Evolutionary conservation across 2,888 invertebrate genomes (phyloP).

Genomic region (Watsonalla cultraria): DNA sequence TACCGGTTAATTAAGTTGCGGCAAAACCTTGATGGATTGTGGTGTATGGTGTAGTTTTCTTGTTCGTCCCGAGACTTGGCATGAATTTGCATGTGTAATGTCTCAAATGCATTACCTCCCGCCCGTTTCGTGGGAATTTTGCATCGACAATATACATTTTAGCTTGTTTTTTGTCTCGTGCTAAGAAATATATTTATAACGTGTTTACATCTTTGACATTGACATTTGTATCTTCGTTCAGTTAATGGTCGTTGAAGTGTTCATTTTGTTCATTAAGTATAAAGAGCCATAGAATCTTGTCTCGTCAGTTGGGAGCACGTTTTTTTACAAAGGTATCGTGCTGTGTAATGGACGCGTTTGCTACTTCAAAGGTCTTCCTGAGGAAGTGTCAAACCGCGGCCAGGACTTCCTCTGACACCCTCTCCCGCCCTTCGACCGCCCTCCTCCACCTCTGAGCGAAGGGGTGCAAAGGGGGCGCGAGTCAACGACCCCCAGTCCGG

Average conservation of each 20-base stretch:
- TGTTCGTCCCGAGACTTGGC: constrained; percentile 47
- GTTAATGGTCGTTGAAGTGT: not conserved
- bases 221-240: constrained; percentile 6
- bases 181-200: constrained; percentile 39
- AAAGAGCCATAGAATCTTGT: not conserved
- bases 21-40: constrained; percentile 67
- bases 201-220: constrained; percentile 24
- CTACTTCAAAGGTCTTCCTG: constrained; percentile 73
- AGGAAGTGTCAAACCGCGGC: constrained; percentile 76
- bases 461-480: constrained; percentile 46
- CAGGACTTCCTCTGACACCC: constrained; percentile 54
- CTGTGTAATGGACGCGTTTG: constrained; percentile 33
- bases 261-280: not conserved
- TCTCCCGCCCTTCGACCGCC: constrained; percentile 31
- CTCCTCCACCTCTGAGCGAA: constrained; percentile 27
- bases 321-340: constrained; percentile 2
- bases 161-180: constrained; percentile 57
- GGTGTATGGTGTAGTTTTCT: constrained; percentile 55
- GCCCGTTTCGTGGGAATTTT: constrained; percentile 55
- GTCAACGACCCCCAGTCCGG: constrained; percentile 58
- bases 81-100: constrained; percentile 68
- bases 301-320: not conserved
- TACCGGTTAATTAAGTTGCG: constrained; percentile 63
- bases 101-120: constrained; percentile 57
- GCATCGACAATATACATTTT: constrained; percentile 41